These are phyloP conservation scores for Polyploca ridens DNA, from an alignment of 2,888 invertebrate species.

Conservation along the genomic window DNA sequence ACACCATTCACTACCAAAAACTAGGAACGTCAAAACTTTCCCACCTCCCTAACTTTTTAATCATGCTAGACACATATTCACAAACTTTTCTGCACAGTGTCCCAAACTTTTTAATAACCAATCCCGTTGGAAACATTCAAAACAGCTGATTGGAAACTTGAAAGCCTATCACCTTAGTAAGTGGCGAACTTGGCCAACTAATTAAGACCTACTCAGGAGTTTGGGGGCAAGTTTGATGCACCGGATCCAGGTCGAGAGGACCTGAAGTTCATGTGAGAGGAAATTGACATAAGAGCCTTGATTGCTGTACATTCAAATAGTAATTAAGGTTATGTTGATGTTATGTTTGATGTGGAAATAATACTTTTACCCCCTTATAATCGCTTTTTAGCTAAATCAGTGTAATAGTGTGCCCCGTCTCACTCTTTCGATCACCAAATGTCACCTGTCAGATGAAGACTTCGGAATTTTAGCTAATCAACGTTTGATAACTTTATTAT, in stretches of 20 bases:
- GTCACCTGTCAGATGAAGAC: too few relatives aligned
- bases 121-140: background rate
- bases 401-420: too few relatives aligned
- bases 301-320: background rate
- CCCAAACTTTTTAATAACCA: background rate
- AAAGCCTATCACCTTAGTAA: slow-evolving; percentile 19
- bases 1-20: background rate
- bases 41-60: background rate
- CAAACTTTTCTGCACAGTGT: background rate
- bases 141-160: slow-evolving; percentile 5
- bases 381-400: too few relatives aligned
- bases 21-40: background rate
- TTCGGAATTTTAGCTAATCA: too few relatives aligned
- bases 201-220: slow-evolving; percentile 36
- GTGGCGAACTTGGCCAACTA: slow-evolving; percentile 29
- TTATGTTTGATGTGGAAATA: too few relatives aligned
- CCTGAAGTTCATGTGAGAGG: background rate
- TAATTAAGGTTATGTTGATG: background rate
- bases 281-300: background rate
- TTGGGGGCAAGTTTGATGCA: slow-evolving; percentile 26
- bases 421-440: too few relatives aligned
- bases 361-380: too few relatives aligned
- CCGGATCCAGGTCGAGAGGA: slow-evolving; percentile 11
- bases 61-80: background rate
- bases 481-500: too few relatives aligned